Percentiles rank a stretch among this genome's conserved stretches.
phyloP scores from a whole-genome alignment of 64 coral and sea anemone genomes.

The Orbicella faveolata region DNA sequence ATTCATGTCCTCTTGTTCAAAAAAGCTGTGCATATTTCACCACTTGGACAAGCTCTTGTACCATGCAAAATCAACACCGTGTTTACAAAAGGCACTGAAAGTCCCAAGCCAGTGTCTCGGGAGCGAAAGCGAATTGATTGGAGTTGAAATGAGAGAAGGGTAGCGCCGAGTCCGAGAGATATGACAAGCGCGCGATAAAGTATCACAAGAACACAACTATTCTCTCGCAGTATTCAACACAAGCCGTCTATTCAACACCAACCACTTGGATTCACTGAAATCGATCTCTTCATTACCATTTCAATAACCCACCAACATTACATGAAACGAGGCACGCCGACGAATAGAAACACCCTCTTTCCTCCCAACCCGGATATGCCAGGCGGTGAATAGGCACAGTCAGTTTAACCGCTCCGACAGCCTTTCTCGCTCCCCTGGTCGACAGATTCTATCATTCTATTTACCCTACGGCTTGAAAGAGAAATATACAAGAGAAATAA shows the following conservation, averaged over 20 bases:
- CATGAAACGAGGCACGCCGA: conserved; percentile 65
- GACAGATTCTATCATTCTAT: conserved; percentile 27
- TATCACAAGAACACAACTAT: conserved; percentile 55
- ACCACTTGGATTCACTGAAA: conserved; percentile 80
- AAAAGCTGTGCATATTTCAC: conserved; percentile 75
- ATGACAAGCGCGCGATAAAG: conserved; percentile 35
- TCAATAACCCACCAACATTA: conserved; percentile 72
- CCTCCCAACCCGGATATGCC: conserved; percentile 48
- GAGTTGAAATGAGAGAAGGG: conserved; percentile 6
- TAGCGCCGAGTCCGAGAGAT: conserved; percentile 1
- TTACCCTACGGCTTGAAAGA: conserved; percentile 27
- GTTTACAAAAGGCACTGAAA: conserved; percentile 54
- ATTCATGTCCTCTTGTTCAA: conserved; percentile 89
- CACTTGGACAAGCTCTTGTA: conserved; percentile 58
- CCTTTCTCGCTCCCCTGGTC: not conserved
- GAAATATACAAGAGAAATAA: conserved; percentile 61
- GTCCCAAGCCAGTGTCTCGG: not conserved
- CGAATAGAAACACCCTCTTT: conserved; percentile 40
- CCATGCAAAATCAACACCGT: conserved; percentile 68
- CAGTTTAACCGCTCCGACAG: not conserved
- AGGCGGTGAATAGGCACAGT: not conserved
- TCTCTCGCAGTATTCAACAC: conserved; percentile 68
- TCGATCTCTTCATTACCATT: conserved; percentile 90
- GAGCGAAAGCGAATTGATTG: not conserved
- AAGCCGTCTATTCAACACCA: conserved; percentile 76